Base-by-base conservation (phyloP, 1,140 invertebrate genomes). In the Oreohelix idahoensis region DNA sequence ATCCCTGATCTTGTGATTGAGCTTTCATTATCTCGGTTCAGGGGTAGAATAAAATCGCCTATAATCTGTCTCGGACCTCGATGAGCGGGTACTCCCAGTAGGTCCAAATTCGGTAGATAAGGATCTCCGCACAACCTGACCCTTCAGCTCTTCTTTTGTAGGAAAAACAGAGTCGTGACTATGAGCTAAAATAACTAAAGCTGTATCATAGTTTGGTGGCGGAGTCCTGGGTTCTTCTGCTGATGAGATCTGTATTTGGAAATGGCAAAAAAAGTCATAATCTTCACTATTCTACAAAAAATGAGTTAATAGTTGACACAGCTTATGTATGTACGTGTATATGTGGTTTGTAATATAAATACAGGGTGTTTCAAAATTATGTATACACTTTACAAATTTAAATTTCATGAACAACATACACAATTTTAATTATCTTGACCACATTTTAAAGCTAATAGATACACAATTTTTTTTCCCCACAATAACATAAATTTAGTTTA, bases 191-290 rank as follows among this genome's bases (percentile, higher is more conserved):
- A 90, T 88, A 36, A 85, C 38, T 70, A 90, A 79, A 20, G 89
- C 89, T 82, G 84, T 80, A 15, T 88, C 87, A 82, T 90, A 90
- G 81, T 88, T 90, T 53, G 89, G 89, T 11, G 89, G 89, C 23
- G 89, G 89, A 1, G 89, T 90, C 78, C 88, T 86, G 5, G 77
- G 53, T 66, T 90, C 88, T 20, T 87, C 84, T 32, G 29, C 42
- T 5, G 83, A 85, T 49, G 85, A 66, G 23, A 83, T 83, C 45
- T 66, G 63, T 32, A 58, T 15, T 15, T 45, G 42, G 42, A 5
- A 45, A 45, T 45, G 42, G 15, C 15, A 45, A 45, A 45, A 8
- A 45, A 45, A 45, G 42, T n/a, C n/a, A n/a, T n/a, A n/a, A n/a
- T n/a, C n/a, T n/a, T n/a, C n/a, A n/a, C n/a, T n/a, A n/a, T n/a